phyloP scores from a whole-genome alignment of 2,113 vertebrate genomes.

The Rhegmatorhina hoffmannsi region DNA sequence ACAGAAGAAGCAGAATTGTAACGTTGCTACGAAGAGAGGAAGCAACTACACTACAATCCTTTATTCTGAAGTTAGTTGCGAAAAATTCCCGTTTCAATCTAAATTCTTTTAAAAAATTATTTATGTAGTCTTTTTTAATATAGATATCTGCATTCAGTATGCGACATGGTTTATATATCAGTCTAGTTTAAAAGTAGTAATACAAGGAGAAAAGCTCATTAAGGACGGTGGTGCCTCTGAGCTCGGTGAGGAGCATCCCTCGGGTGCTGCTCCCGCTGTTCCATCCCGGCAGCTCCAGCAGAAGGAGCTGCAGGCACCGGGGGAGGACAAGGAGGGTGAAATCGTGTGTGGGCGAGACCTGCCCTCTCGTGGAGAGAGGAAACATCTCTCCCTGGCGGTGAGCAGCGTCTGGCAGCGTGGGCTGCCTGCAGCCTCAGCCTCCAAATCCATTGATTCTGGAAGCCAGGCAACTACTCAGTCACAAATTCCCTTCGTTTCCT shows the following conservation, averaged over 20 bases:
- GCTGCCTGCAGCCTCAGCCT: background rate
- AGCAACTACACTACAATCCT: background rate
- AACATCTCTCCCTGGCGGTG: background rate
- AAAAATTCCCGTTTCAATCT: background rate
- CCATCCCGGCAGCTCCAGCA: background rate
- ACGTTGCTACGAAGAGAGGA: background rate
- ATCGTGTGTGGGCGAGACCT: slow-evolving; percentile 29
- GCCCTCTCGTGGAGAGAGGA: slow-evolving; percentile 75
- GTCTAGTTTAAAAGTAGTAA: background rate
- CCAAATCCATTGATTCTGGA: background rate
- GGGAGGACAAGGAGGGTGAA: background rate
- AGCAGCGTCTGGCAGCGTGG: background rate
- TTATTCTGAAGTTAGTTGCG: background rate
- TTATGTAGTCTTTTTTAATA: background rate
- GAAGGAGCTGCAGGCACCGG: background rate
- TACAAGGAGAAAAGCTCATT: background rate
- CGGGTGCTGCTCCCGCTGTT: background rate
- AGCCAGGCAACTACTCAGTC: background rate
- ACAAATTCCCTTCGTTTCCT: background rate
- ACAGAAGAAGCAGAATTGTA: background rate
- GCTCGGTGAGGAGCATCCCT: background rate
- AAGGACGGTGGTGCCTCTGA: background rate
- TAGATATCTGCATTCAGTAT: background rate
- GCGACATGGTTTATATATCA: background rate
- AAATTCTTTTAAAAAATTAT: background rate